Evolutionary conservation across 2,113 vertebrate species (phyloP).

Genomic region (Corythaixoides concolor): DNA sequence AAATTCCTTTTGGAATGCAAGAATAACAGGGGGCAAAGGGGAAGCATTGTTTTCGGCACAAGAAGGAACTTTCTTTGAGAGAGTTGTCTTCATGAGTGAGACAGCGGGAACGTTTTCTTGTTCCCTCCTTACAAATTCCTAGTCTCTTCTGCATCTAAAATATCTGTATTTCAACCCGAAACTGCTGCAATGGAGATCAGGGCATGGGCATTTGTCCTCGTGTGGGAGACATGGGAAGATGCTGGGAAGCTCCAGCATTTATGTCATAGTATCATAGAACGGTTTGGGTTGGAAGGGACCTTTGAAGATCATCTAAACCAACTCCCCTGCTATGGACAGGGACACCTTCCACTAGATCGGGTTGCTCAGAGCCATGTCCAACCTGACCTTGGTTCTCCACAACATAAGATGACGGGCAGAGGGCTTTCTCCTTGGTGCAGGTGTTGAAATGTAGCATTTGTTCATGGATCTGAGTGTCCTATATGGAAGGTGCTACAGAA

Average conservation of each 20-base stretch:
- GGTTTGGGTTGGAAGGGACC: no score
- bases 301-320: no score
- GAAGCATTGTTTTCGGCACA: rapidly evolving
- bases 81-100: not conserved
- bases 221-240: not conserved
- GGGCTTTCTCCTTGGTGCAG: not conserved
- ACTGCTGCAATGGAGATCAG: rapidly evolving
- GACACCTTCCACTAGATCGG: not conserved
- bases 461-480: not conserved
- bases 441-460: not conserved
- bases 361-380: not conserved
- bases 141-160: not conserved
- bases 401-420: no score
- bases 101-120: not conserved
- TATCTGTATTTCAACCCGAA: not conserved
- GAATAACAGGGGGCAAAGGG: not conserved
- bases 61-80: not conserved
- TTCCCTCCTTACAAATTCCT: not conserved
- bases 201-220: rapidly evolving
- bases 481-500: not conserved
- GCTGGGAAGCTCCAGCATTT: not conserved
- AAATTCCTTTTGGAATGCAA: not conserved
- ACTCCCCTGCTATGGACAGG: no score
- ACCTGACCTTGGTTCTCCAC: not conserved
- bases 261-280: no score